Evolutionary conservation across 2,888 invertebrate genomes (phyloP), one percentile per base, ranked within the genome.

Genomic region (Pilophorus perplexus): DNA sequence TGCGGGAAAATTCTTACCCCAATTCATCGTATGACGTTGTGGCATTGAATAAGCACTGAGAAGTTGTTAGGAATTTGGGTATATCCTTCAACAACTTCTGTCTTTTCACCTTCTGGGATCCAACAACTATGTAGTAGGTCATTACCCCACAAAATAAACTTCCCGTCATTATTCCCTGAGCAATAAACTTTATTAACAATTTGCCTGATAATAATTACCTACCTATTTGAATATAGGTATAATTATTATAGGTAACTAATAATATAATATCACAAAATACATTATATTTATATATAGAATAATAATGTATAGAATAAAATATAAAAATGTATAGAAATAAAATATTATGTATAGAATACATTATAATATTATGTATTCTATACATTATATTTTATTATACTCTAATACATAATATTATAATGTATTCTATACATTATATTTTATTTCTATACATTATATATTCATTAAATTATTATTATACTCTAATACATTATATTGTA

Each of bases 11-110:
- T 12, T 6, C 18, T 18, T 33, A 57, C 57, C 40, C 40, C 20
- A 57, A 20, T 4, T 20, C 10, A 2, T 33, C 40, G 23, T 22
- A 22, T 1, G 57, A 38, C 2, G 2, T 12, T 4, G 57, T 57
- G n/a, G 20, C 57, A 38, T 57, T 57, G 4, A 57, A 12, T n/a
- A 38, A 22, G n/a, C 57, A 57, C 2, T 38, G 12, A 6, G 57
- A 23, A 14, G 57, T 57, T 1, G 57, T 57, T 12, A 57, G 40
- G 5, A 57, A 38, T 38, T 40, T 38, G 14, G 37, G 37, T 12
- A 57, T 20, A n/a, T 57, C 8, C 22, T 38, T 18, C 6, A 57
- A n/a, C 18, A 40, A 10, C 18, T 57, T 57, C 6, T 12, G 1
- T 22, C 12, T 38, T 20, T 38, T 57, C 2, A 40, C 57, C 12